Evolutionary conservation across 2,888 invertebrate species (phyloP).

Genomic region (Scaptodrosophila latifasciaeformis): DNA sequence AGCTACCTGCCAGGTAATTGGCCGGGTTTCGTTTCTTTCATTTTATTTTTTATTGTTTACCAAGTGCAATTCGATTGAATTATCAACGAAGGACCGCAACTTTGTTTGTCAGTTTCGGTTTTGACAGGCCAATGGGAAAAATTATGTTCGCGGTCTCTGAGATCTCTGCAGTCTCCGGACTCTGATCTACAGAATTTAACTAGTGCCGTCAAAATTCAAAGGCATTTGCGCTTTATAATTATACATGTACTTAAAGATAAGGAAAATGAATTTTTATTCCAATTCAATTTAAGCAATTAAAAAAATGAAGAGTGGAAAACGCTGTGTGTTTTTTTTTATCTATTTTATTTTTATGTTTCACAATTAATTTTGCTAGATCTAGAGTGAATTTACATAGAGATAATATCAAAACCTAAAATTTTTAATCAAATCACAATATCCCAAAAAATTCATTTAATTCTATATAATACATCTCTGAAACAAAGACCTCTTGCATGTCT

Average conservation of each 20-base stretch:
- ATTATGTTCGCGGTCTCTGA: too few relatives aligned
- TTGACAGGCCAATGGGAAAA: slow-evolving; percentile 39
- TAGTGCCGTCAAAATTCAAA: slow-evolving; percentile 37
- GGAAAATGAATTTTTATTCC: neutral
- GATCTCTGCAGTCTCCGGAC: too few relatives aligned
- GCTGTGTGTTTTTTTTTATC: too few relatives aligned
- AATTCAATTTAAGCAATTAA: neutral
- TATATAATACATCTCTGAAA: too few relatives aligned
- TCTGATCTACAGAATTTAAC: slow-evolving; percentile 8
- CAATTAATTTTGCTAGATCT: neutral
- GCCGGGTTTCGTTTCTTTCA: slow-evolving; percentile 10
- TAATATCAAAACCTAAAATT: too few relatives aligned
- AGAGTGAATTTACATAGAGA: too few relatives aligned
- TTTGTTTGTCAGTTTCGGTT: slow-evolving; percentile 18
- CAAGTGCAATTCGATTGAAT: slow-evolving; percentile 28
- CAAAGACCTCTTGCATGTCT: too few relatives aligned
- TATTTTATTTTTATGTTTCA: slow-evolving; percentile 9
- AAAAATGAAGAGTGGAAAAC: neutral
- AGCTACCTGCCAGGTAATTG: slow-evolving; percentile 37
- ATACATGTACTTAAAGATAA: neutral
- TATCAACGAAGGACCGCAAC: slow-evolving; percentile 31
- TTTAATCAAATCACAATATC: too few relatives aligned
- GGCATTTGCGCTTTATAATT: neutral
- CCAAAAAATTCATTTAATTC: too few relatives aligned
- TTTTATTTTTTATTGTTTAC: slow-evolving; percentile 3